phyloP scores from a whole-genome alignment of 2,113 vertebrate genomes.

The Stegostoma tigrinum region DNA sequence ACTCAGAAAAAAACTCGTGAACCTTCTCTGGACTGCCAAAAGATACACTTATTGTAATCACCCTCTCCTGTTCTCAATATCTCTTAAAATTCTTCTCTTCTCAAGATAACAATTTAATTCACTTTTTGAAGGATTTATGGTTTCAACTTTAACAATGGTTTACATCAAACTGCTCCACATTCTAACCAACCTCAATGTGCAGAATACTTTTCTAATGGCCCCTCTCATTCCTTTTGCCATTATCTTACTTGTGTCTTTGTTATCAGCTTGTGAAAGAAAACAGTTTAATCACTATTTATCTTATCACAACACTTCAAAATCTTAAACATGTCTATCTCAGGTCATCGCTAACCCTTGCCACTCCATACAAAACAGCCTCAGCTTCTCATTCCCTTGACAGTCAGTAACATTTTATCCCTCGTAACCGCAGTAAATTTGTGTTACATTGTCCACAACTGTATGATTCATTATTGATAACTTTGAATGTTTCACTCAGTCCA shows the following conservation, averaged over 20 bases:
- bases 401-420: background rate
- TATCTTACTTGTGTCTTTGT: background rate
- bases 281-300: background rate
- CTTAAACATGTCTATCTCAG: background rate
- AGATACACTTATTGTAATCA: background rate
- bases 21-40: background rate
- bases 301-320: background rate
- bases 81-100: slow-evolving; percentile 12
- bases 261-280: background rate
- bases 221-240: background rate
- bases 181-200: background rate
- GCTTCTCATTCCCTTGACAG: background rate
- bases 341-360: background rate
- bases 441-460: background rate
- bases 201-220: background rate
- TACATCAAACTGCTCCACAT: background rate
- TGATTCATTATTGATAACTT: background rate
- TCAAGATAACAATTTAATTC: background rate
- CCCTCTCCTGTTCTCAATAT: background rate
- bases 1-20: too few relatives aligned
- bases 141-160: background rate
- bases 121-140: background rate
- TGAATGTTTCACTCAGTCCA: background rate
- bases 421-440: background rate
- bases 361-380: background rate